Evolutionary conservation across 2,113 vertebrate species (phyloP).

Genomic region (Oceanodroma tethys): DNA sequence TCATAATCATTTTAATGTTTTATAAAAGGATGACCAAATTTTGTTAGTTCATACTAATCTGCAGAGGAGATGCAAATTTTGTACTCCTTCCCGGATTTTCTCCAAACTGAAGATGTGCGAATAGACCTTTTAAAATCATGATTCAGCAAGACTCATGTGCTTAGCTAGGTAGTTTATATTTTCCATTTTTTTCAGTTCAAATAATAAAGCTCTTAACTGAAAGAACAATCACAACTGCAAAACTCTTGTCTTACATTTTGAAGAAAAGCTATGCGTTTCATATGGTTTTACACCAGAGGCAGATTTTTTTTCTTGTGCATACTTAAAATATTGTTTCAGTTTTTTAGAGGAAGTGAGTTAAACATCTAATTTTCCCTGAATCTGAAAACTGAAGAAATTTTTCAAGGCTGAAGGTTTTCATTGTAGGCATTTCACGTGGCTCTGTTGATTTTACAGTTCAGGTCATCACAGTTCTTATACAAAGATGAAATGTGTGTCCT

Average conservation of each 20-base stretch:
- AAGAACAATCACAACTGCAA: not conserved
- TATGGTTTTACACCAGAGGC: not conserved
- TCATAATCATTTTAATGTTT: not conserved
- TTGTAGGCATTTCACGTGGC: not conserved
- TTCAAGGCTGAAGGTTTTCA: not conserved
- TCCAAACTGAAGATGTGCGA: not conserved
- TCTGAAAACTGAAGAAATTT: not conserved
- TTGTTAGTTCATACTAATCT: not conserved
- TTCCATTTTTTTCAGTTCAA: not conserved
- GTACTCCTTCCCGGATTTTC: not conserved
- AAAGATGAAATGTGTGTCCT: not conserved
- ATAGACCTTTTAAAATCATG: not conserved
- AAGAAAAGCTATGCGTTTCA: not conserved
- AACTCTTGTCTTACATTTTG: not conserved
- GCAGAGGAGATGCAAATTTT: not conserved
- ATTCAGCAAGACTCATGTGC: not conserved
- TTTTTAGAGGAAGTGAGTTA: not conserved
- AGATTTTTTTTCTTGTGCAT: not conserved
- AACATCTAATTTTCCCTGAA: not conserved
- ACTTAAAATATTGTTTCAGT: not conserved
- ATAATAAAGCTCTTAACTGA: not conserved
- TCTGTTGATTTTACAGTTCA: not conserved
- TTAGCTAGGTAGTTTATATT: not conserved
- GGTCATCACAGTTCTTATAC: not conserved
- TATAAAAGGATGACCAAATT: not conserved